Conservation (phyloP, 2,797 vertebrate species). For the Pelobates cultripes region DNA sequence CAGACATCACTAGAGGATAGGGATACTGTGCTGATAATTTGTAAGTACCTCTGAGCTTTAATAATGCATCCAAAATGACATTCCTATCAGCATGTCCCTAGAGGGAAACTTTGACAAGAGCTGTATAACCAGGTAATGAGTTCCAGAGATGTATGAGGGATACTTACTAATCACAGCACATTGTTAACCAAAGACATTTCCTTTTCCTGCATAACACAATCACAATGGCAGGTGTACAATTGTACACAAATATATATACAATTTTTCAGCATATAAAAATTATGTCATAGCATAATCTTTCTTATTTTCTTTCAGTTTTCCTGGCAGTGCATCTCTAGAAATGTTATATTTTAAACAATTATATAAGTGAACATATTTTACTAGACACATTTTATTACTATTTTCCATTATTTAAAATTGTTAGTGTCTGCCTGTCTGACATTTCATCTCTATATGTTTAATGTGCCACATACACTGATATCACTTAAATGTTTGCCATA, state of each 20-base stretch:
- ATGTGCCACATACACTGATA: too few species aligned
- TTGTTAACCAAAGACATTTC: slow-evolving; percentile 35
- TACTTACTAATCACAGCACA: slow-evolving; percentile 38
- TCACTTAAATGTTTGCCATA: too few species aligned
- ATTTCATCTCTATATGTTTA: too few species aligned
- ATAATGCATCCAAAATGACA: slow-evolving; percentile 64
- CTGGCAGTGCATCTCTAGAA: neutral
- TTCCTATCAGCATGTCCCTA: slow-evolving; percentile 64
- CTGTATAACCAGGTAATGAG: slow-evolving; percentile 52
- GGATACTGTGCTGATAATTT: slow-evolving; percentile 73
- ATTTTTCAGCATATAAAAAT: neutral
- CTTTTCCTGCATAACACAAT: slow-evolving; percentile 37
- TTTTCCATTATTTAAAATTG: too few species aligned
- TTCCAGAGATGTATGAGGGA: slow-evolving; percentile 44
- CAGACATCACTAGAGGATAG: slow-evolving; percentile 41
- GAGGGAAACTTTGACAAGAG: slow-evolving; percentile 61
- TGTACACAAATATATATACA: slow-evolving; percentile 4
- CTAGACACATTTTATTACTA: too few species aligned
- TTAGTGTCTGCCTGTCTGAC: too few species aligned
- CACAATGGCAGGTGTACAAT: slow-evolving; percentile 27
- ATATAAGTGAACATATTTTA: too few species aligned
- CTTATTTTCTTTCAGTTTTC: neutral
- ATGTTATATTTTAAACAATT: neutral
- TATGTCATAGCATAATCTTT: neutral
- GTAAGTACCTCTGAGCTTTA: slow-evolving; percentile 68